These are phyloP conservation scores for Sarcophaga variegata DNA, from an alignment of 2,888 invertebrate species.

Conservation along the genomic window DNA sequence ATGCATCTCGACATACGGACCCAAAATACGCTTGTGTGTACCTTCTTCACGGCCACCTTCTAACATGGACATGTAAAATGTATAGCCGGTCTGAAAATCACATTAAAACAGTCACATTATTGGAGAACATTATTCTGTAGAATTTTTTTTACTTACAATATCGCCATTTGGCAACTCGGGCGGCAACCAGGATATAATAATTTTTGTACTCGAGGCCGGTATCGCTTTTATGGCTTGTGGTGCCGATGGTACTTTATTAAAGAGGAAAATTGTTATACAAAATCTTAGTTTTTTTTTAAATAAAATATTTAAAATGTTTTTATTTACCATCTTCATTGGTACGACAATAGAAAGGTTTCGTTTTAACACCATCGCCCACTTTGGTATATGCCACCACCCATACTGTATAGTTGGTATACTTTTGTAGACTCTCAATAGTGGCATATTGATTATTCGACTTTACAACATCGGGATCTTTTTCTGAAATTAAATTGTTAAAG, in stretches of 20 bases:
- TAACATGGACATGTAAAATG: slow-evolving; percentile 90
- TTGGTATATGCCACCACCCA: slow-evolving; percentile 94
- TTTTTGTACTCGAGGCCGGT: slow-evolving; percentile 91
- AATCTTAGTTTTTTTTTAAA: not conserved
- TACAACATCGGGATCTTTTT: slow-evolving; percentile 89
- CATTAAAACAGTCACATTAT: not conserved
- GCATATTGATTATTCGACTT: slow-evolving; percentile 84
- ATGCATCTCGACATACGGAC: slow-evolving; percentile 87
- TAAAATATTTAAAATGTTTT: not conserved
- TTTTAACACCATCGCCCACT: slow-evolving; percentile 94
- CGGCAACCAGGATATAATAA: slow-evolving; percentile 94
- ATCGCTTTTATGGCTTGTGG: slow-evolving; percentile 96
- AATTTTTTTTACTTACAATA: slow-evolving; percentile 83
- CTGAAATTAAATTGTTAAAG: slow-evolving; percentile 79
- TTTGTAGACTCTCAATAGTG: slow-evolving; percentile 88
- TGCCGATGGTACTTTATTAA: slow-evolving; percentile 89
- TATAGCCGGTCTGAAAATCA: slow-evolving; percentile 85
- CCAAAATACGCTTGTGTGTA: slow-evolving; percentile 88
- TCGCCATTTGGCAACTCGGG: slow-evolving; percentile 92
- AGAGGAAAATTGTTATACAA: slow-evolving; percentile 35
- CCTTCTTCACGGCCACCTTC: slow-evolving; percentile 91
- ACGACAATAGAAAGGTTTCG: slow-evolving; percentile 91
- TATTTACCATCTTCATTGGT: slow-evolving; percentile 93
- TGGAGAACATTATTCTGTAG: not conserved
- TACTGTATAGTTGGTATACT: slow-evolving; percentile 96